These are phyloP conservation scores for Lymantria monacha DNA, from an alignment of 2,888 invertebrate species.

Conservation along the genomic window DNA sequence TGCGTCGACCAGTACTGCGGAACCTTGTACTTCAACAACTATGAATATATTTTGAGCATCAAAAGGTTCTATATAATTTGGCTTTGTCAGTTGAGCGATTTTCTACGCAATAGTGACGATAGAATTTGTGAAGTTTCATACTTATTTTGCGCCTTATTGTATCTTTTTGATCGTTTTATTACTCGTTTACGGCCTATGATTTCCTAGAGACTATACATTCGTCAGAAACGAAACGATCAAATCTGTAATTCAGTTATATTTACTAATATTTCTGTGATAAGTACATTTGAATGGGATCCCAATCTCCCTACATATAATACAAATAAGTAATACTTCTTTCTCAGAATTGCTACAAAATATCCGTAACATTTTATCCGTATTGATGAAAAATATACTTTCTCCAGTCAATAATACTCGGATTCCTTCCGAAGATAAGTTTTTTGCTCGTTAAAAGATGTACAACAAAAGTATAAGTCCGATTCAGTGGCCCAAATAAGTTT, in stretches of 20 bases:
- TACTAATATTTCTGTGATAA: background rate
- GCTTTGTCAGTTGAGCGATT: slow-evolving; percentile 20
- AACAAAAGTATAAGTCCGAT: background rate
- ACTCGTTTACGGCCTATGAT: background rate
- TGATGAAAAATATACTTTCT: background rate
- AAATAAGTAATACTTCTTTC: background rate
- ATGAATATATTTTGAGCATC: background rate
- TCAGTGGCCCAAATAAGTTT: background rate
- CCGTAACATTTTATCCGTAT: background rate
- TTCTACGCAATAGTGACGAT: slow-evolving; percentile 25
- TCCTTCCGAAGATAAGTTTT: background rate
- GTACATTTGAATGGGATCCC: background rate
- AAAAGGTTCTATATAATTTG: slow-evolving; percentile 4
- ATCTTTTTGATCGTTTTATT: background rate
- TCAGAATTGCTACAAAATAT: background rate
- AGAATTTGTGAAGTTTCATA: slow-evolving; percentile 12
- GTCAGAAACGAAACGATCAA: background rate
- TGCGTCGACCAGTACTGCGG: slow-evolving; percentile 8
- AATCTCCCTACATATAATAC: background rate
- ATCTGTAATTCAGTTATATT: background rate
- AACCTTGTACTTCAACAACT: background rate
- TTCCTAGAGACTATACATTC: background rate
- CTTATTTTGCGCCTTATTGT: background rate
- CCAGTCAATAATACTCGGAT: background rate
- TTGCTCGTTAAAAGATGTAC: background rate